These are phyloP conservation scores for Tineola bisselliella DNA, from an alignment of 2,888 invertebrate genomes.

Conservation along the genomic window DNA sequence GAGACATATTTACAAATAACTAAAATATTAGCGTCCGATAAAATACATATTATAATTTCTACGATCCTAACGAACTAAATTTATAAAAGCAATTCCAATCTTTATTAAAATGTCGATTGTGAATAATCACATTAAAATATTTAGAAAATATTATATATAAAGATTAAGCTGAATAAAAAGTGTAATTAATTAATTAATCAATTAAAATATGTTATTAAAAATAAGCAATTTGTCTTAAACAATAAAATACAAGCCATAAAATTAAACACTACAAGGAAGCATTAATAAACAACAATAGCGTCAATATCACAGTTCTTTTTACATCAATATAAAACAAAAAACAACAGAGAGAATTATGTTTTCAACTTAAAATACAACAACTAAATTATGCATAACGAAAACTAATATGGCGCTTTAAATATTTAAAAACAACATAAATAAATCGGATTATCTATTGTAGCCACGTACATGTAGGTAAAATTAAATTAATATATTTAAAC, in stretches of 20 bases:
- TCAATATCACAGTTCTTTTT: constrained; percentile 66
- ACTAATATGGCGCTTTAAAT: neutral
- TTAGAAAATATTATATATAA: too few species aligned
- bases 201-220: neutral
- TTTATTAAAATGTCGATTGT: neutral
- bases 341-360: neutral
- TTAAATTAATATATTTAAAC: too few species aligned
- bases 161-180: too few species aligned
- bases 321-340: constrained; percentile 58
- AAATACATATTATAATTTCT: neutral
- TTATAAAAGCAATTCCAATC: neutral
- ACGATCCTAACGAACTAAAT: neutral
- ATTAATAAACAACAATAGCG: constrained; percentile 56
- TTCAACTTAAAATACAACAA: neutral
- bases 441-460: too few species aligned
- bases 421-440: neutral
- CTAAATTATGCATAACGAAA: constrained; percentile 13
- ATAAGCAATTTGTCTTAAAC: too few species aligned
- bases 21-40: too few species aligned
- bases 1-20: neutral
- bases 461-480: neutral
- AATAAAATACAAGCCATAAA: neutral
- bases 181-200: neutral
- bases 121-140: neutral
- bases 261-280: constrained; percentile 39